Evolutionary conservation across 2,113 vertebrate genomes (phyloP).

Genomic region (Nothoprocta pentlandii): DNA sequence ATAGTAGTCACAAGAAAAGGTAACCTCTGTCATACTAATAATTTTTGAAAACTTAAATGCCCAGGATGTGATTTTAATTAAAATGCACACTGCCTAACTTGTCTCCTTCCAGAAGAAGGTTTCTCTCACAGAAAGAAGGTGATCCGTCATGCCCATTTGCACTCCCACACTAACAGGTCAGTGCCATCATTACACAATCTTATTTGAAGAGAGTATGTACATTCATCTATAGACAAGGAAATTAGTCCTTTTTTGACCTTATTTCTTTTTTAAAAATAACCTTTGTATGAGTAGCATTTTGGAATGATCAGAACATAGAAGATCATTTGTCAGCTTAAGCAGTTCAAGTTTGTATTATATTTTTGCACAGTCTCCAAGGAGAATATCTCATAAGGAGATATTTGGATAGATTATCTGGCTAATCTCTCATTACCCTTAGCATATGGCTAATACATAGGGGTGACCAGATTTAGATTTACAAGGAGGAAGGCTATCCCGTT

Average conservation of each 20-base stretch:
- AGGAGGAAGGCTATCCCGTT: background rate
- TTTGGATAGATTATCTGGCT: background rate
- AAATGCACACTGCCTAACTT: constrained; percentile 74
- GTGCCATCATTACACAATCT: constrained; percentile 26
- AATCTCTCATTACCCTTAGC: background rate
- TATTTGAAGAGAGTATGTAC: background rate
- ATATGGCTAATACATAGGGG: background rate
- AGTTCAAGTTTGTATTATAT: background rate
- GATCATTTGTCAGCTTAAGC: background rate
- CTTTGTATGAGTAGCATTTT: background rate
- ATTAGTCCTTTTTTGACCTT: background rate
- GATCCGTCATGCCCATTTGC: constrained; percentile 25
- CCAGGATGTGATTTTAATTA: constrained; percentile 84
- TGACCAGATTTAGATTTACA: background rate
- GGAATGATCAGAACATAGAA: background rate
- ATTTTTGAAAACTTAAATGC: constrained; percentile 85
- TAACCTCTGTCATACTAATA: constrained; percentile 80
- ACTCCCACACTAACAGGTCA: constrained; percentile 3
- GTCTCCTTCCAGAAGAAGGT: constrained; percentile 61
- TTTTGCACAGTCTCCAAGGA: background rate
- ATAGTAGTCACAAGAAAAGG: constrained; percentile 81
- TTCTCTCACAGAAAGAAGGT: constrained; percentile 33
- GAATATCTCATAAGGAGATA: background rate
- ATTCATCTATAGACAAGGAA: background rate
- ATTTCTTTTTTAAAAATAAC: background rate